Conservation (phyloP, 2,797 vertebrate genomes). For the Dermochelys coriacea region DNA sequence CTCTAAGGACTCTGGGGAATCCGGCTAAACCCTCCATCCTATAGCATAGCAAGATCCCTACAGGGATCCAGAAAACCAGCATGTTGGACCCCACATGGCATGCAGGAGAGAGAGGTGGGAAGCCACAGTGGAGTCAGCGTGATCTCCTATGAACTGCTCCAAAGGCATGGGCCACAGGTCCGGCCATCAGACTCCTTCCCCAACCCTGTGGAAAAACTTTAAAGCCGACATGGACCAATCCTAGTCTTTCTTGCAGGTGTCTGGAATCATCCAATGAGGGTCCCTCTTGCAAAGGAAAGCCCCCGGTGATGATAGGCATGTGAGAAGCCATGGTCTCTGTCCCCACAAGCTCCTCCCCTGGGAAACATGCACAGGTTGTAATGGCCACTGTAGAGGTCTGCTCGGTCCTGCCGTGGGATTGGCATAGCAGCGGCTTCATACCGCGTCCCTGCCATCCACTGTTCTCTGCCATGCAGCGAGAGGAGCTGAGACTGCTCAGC, state of each 20-base stretch:
- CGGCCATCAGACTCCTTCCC: not conserved
- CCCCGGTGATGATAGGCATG: not conserved
- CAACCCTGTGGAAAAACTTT: not conserved
- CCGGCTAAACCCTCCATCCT: not conserved
- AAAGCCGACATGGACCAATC: not conserved
- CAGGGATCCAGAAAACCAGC: not conserved
- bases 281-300: not conserved
- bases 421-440: no score
- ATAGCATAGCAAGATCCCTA: not conserved
- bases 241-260: not conserved
- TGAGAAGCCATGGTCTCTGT: no score
- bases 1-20: not conserved
- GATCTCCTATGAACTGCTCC: not conserved
- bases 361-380: no score
- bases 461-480: no score
- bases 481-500: no score
- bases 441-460: no score
- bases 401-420: no score
- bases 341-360: no score
- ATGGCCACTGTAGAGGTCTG: no score
- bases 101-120: not conserved
- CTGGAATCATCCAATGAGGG: not conserved
- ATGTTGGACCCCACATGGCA: no score
- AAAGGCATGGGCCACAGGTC: not conserved
- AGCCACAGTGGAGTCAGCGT: not conserved